phyloP scores from a whole-genome alignment of 2,113 vertebrate genomes.

The Maccullochella peelii region DNA sequence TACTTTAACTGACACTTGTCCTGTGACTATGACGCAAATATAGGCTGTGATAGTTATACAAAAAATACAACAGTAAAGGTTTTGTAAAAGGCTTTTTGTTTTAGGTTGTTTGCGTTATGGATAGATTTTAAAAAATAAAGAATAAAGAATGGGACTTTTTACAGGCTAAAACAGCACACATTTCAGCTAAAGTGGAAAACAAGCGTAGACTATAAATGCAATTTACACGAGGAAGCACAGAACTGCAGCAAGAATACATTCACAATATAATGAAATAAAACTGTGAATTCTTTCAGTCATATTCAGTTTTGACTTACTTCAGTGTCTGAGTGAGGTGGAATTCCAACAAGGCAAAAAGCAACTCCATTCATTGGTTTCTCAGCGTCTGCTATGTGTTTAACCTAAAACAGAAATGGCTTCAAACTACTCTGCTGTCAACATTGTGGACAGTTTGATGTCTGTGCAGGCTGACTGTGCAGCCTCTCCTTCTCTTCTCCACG shows the following conservation, averaged over 20 bases:
- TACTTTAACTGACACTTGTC: background rate
- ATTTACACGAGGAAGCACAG: background rate
- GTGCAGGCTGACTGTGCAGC: background rate
- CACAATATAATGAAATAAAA: background rate
- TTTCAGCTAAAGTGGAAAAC: background rate
- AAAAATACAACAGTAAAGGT: background rate
- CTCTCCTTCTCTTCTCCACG: constrained; percentile 6
- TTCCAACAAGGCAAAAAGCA: constrained; percentile 95
- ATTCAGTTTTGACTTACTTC: constrained; percentile 78
- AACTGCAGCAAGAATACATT: background rate
- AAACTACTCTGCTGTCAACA: constrained; percentile 31
- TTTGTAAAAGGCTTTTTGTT: no score
- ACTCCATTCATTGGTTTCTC: constrained; percentile 93
- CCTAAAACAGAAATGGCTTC: background rate
- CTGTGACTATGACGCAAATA: background rate
- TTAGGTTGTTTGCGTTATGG: no score
- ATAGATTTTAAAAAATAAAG: no score
- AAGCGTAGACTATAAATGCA: no score
- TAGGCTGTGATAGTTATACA: background rate
- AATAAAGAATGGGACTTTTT: no score
- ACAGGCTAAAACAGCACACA: background rate
- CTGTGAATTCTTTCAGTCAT: background rate
- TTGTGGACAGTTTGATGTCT: constrained; percentile 14
- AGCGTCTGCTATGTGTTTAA: background rate
- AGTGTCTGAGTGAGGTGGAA: constrained; percentile 86